Evolutionary conservation across 2,113 vertebrate genomes (phyloP), one percentile per base, ranked within the genome.

Genomic region (Eurystomus gularis): DNA sequence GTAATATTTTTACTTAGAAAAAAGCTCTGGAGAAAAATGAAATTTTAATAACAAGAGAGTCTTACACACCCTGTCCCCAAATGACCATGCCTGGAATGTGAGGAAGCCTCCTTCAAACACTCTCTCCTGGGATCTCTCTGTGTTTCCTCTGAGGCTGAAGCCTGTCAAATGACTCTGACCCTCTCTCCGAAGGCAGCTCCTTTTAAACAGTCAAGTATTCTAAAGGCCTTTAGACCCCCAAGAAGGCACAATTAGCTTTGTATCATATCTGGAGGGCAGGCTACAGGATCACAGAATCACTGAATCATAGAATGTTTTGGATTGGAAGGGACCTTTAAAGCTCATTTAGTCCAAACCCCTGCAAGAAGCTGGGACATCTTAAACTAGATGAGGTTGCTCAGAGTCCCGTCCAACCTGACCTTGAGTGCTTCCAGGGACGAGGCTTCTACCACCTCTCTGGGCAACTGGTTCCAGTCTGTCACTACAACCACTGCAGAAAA

Each of bases 401-500:
- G 20, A 44, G 37, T 24, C 17, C 39, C 1, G 0, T 66, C 55
- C 49, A 48, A 3, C 20, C 46, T 62, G 16, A 16, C 18, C 20
- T 24, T 66, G 37, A 71, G 54, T 4, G 13, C 19, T 87, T 61
- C 46, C 73, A 92, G 37, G 35, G 55, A 52, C 24, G 20, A 10
- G 29, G 37, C 6, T 16, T 61, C 46, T 23, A 82, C 3, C 18
- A 28, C 17, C 33, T n/a, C 51, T 70, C 60, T n/a, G 12, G 44
- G 8, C 5, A 91, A 39, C 16, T 13, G 11, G 3, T 15, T 5
- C 28, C 40, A 57, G 20, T 7, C 20, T 20, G 39, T 70, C 13
- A 9, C 4, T 13, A 83, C 44, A 25, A 10, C 12, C 16, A 40
- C 0, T 0, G 1, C 13, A 16, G 26, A 19, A 6, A 39, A 3